A percentile compares a stretch with the other conserved stretches of the same genome.
Conservation (phyloP, 2,113 vertebrate species). For the Sphaerodactylus townsendi region DNA sequence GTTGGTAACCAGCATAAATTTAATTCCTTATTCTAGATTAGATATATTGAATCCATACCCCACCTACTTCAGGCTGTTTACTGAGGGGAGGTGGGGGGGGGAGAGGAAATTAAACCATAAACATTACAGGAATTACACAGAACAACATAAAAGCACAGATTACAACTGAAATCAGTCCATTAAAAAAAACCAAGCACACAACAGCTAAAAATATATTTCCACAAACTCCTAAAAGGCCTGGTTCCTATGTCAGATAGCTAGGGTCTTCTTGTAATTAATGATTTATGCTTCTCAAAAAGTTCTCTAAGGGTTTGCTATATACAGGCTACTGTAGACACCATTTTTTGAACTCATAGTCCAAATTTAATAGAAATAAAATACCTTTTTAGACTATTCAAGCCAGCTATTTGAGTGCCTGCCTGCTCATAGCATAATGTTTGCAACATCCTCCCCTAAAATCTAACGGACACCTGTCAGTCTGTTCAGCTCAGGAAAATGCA, state of each 20-base stretch:
- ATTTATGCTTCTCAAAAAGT: not conserved
- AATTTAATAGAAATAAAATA: not conserved
- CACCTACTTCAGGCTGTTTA: not conserved
- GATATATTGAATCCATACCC: not conserved
- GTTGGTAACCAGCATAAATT: not conserved
- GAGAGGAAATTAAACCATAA: not conserved
- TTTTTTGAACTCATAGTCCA: not conserved
- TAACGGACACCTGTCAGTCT: not conserved
- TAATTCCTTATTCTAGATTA: not conserved
- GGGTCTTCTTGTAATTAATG: not conserved
- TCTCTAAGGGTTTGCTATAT: not conserved
- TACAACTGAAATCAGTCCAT: not conserved
- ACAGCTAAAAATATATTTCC: not conserved
- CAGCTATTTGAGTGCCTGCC: not conserved
- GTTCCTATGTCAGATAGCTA: not conserved
- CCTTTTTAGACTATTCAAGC: constrained; percentile 49
- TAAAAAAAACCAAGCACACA: not conserved
- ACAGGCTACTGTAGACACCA: not conserved
- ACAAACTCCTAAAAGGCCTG: not conserved
- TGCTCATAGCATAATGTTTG: not conserved
- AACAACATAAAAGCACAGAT: not conserved
- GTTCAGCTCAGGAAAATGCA: not conserved
- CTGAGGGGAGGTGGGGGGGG: not conserved
- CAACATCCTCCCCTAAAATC: constrained; percentile 11
- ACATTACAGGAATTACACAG: not conserved